phyloP scores from a whole-genome alignment of 1,140 invertebrate genomes.

The Hirudo medicinalis region DNA sequence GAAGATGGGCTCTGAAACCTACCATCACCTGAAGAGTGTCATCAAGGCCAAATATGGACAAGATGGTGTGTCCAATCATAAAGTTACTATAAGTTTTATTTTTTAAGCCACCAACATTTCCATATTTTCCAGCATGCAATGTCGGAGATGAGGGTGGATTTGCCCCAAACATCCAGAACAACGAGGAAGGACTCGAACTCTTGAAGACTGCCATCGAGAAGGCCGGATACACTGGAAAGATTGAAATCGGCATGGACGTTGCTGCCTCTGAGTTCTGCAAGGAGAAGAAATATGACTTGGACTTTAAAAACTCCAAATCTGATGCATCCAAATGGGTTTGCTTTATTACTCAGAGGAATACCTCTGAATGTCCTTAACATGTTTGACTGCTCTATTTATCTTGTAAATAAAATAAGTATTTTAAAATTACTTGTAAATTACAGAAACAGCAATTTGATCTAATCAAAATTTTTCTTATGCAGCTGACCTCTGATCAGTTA shows the following conservation, averaged over 20 bases:
- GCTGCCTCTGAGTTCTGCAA: constrained; percentile 88
- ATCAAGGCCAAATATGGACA: constrained; percentile 59
- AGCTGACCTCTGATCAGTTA: constrained; percentile 66
- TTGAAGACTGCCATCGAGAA: constrained; percentile 81
- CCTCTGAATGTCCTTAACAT: too few relatives aligned
- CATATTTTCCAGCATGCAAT: constrained; percentile 71
- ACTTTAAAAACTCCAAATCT: constrained; percentile 89
- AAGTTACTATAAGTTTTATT: too few relatives aligned
- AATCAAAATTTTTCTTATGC: constrained; percentile 35
- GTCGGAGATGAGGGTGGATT: constrained; percentile 99
- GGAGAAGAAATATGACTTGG: constrained; percentile 77
- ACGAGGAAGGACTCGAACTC: constrained; percentile 76
- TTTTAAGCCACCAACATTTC: background rate
- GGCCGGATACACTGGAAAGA: constrained; percentile 80
- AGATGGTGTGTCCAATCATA: constrained; percentile 33
- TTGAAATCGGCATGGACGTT: constrained; percentile 97
- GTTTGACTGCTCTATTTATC: too few relatives aligned
- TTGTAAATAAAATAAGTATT: too few relatives aligned
- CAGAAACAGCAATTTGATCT: too few relatives aligned
- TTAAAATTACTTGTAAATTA: too few relatives aligned
- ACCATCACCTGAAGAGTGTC: constrained; percentile 88
- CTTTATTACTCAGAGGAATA: constrained; percentile 20
- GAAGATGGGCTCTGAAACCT: constrained; percentile 93
- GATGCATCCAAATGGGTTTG: constrained; percentile 46
- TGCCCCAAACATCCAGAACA: constrained; percentile 91